A percentile compares a stretch with the other conserved stretches of the same genome.
phyloP scores from a whole-genome alignment of 2,888 invertebrate species.

The Stramonita haemastoma region DNA sequence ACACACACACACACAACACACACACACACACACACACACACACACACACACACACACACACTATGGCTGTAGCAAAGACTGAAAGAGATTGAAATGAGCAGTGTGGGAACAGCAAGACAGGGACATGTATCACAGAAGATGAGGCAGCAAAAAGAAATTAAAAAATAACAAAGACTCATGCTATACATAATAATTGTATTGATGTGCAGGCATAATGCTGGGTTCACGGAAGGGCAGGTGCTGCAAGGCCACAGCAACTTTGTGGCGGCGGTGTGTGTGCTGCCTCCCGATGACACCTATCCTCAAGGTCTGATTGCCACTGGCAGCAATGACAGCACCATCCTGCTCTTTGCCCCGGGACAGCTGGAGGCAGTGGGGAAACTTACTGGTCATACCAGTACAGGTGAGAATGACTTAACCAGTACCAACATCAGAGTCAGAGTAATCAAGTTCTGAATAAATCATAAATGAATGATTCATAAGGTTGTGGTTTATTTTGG shows the following conservation, averaged over 20 bases:
- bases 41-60: no score
- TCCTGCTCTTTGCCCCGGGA: slow-evolving; percentile 87
- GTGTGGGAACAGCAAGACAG: no score
- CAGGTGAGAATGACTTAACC: slow-evolving; percentile 9
- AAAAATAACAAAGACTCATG: neutral
- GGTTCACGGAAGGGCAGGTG: slow-evolving; percentile 68
- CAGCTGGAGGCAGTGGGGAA: slow-evolving; percentile 84
- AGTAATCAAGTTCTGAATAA: no score
- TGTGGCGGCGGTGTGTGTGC: slow-evolving; percentile 88
- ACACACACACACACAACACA: no score
- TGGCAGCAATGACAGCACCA: slow-evolving; percentile 91
- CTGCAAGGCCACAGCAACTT: slow-evolving; percentile 89
- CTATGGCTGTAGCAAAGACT: no score
- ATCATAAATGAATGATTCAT: no score
- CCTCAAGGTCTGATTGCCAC: slow-evolving; percentile 90
- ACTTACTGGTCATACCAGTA: slow-evolving; percentile 81
- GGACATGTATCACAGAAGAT: no score
- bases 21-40: no score
- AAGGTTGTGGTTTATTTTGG: no score
- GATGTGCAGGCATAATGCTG: slow-evolving; percentile 77
- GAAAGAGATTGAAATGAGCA: no score
- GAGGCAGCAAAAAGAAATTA: no score
- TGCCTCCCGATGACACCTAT: slow-evolving; percentile 84
- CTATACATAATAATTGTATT: neutral
- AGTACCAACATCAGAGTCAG: no score